Conservation (phyloP, 2,888 invertebrate species). For the Ennomos quercinarius region DNA sequence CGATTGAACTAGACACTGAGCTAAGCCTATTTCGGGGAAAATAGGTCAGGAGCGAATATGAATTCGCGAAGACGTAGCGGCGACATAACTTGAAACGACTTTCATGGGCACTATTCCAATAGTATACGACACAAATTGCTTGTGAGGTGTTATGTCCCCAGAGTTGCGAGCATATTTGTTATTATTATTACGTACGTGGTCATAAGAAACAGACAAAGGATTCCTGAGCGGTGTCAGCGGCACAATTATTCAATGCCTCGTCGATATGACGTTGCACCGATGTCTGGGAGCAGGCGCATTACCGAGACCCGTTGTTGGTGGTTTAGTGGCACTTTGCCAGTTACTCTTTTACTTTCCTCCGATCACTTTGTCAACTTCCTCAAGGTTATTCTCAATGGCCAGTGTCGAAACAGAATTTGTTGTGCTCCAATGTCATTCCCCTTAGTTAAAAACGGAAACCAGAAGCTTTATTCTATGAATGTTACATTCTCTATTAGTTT, state of each 20-base stretch:
- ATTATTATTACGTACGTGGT: slow-evolving; percentile 31
- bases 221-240: slow-evolving; percentile 22
- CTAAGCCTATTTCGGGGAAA: slow-evolving; percentile 52
- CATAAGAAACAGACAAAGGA: slow-evolving; percentile 30
- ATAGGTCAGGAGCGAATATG: slow-evolving; percentile 59
- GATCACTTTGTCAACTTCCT: slow-evolving; percentile 73
- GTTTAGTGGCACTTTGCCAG: slow-evolving; percentile 70
- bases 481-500: not conserved
- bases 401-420: slow-evolving; percentile 34
- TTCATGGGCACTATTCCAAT: slow-evolving; percentile 67
- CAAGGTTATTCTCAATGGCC: slow-evolving; percentile 70
- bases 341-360: slow-evolving; percentile 60
- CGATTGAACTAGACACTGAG: slow-evolving; percentile 78
- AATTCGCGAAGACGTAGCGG: slow-evolving; percentile 48
- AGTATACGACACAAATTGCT: slow-evolving; percentile 48
- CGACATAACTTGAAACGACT: slow-evolving; percentile 52
- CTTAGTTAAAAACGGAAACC: slow-evolving; percentile 44
- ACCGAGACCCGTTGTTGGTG: slow-evolving; percentile 26
- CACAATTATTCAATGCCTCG: slow-evolving; percentile 33
- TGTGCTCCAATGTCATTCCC: slow-evolving; percentile 64
- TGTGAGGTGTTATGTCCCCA: slow-evolving; percentile 33
- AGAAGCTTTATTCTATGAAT: slow-evolving; percentile 7
- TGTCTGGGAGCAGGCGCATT: slow-evolving; percentile 35
- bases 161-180: slow-evolving; percentile 33
- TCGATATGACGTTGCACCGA: slow-evolving; percentile 36